Conservation (phyloP, 2,888 invertebrate genomes). For the Brachypalpus laphriformis region DNA sequence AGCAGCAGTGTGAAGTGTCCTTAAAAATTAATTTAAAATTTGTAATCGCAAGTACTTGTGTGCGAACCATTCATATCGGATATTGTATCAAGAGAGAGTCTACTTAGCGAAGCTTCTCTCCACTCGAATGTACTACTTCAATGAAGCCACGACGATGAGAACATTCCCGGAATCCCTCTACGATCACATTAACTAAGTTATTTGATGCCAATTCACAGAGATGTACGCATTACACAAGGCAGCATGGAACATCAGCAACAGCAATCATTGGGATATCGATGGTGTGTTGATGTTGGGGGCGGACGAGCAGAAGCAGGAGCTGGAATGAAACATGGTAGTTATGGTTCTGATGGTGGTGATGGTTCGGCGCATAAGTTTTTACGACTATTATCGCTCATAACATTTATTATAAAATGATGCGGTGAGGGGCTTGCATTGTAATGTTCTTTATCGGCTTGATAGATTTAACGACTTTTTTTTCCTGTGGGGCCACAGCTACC, state of each 20-base stretch:
- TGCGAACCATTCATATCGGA: conserved; percentile 42
- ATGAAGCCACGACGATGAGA: neutral
- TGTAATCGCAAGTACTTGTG: conserved; percentile 56
- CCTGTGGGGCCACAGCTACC: neutral
- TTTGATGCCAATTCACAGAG: conserved; percentile 56
- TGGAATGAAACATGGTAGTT: neutral
- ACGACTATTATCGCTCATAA: conserved; percentile 65
- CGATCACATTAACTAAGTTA: conserved; percentile 59
- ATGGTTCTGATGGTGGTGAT: conserved; percentile 30
- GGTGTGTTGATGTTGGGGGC: conserved; percentile 27
- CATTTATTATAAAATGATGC: conserved; percentile 57
- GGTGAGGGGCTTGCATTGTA: conserved; percentile 39
- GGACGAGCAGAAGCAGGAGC: neutral
- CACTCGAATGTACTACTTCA: conserved; percentile 15
- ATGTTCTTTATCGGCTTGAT: conserved; percentile 47
- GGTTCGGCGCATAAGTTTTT: conserved; percentile 67
- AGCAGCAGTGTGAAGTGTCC: conserved; percentile 35
- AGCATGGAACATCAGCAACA: conserved; percentile 32
- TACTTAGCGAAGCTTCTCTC: conserved; percentile 15
- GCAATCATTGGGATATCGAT: conserved; percentile 41
- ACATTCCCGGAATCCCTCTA: conserved; percentile 37
- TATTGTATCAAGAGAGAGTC: conserved; percentile 46
- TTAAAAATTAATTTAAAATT: conserved; percentile 71
- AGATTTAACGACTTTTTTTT: conserved; percentile 26
- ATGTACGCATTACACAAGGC: conserved; percentile 7